phyloP scores from a whole-genome alignment of 2,888 invertebrate species.

The Agonum fuliginosum region DNA sequence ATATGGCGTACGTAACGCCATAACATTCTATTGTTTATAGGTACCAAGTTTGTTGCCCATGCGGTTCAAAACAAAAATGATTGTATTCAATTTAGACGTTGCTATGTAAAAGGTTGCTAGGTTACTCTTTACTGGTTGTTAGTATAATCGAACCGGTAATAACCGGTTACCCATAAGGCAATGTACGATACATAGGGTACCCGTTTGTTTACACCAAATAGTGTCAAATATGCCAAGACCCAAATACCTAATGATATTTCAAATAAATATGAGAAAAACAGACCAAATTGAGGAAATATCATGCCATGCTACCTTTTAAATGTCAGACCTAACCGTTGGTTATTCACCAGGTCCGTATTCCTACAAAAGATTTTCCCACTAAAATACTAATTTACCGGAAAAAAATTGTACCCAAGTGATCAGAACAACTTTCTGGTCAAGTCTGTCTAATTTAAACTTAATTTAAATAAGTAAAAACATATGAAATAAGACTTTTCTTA shows the following conservation, averaged over 20 bases:
- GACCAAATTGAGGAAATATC: not conserved
- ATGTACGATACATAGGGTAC: too few relatives aligned
- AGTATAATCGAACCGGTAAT: not conserved
- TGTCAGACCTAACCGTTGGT: constrained; percentile 20
- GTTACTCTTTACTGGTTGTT: not conserved
- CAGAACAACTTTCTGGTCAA: not conserved
- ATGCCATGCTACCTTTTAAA: not conserved
- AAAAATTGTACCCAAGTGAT: not conserved
- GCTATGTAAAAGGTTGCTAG: too few relatives aligned
- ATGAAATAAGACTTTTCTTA: constrained; percentile 25
- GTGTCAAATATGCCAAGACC: not conserved
- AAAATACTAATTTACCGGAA: not conserved
- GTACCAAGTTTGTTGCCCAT: too few relatives aligned
- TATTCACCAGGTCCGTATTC: constrained; percentile 30
- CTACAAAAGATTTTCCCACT: not conserved
- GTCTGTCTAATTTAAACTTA: not conserved
- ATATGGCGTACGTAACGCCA: constrained; percentile 25
- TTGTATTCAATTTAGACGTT: not conserved
- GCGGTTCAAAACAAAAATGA: too few relatives aligned
- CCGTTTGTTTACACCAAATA: not conserved
- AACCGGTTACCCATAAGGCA: too few relatives aligned
- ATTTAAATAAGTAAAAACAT: constrained; percentile 14
- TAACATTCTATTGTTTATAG: not conserved
- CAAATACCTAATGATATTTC: not conserved
- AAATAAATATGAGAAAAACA: not conserved